Evolutionary conservation across 2,888 invertebrate species (phyloP), one percentile per base, ranked within the genome.

Genomic region (Dioctria rufipes): DNA sequence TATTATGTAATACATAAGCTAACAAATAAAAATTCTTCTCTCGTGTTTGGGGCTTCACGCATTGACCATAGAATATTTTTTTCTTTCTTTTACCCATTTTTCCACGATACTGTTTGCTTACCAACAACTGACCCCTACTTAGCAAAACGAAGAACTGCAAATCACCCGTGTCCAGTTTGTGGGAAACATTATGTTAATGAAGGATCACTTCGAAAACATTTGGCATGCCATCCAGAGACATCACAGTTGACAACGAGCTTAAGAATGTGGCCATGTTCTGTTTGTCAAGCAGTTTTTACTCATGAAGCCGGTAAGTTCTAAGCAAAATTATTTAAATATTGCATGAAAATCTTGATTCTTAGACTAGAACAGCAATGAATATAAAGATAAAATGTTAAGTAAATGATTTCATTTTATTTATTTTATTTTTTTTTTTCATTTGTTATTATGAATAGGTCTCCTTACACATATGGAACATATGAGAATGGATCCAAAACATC

Each of bases 111-210:
- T 85, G 84, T 82, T 61, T 84, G 86, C 77, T 83, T 84, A 90
- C 88, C 91, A 46, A 84, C 87, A 86, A 90, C 91, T 89, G 94
- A 94, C 91, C 93, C 93, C 91, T 95, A 95, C 92, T 92, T 95
- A 93, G 96, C 96, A 89, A 97, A 97, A 92, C 93, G 97, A 90
- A 92, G 96, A 90, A 96, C 96, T 86, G 96, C 97, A 85, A 97
- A 97, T 90, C 97, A 97, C 89, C 96, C 97, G 78, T 97, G 97
- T 88, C 97, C 97, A 39, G 95, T 97, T 65, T 97, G 97, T 90
- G 97, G 97, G 85, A 97, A 97, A 90, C 96, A 97, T 90, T 97
- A 97, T 90, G 97, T 97, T 85, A 97, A 97, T 90, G 97, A 97
- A 90, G 96, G 97, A 83, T 96, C 96, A 84, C 90, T 97, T 87